Evolutionary conservation across 2,113 vertebrate genomes (phyloP), one percentile per base, ranked within the genome.

Genomic region (Ursus arctos): DNA sequence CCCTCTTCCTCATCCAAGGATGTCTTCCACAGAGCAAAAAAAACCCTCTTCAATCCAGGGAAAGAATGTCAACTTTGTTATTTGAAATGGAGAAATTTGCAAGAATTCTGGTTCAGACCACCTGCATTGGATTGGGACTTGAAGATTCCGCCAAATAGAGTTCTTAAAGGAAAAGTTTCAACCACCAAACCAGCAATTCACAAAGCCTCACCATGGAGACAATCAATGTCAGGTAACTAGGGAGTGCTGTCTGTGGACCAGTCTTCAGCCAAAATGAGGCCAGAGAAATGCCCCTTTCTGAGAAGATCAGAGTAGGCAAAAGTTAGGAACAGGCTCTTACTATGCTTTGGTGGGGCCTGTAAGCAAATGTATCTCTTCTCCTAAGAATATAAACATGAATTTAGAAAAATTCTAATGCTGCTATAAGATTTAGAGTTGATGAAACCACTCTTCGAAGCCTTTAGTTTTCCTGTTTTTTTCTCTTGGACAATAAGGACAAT

Each of bases 141-240:
- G 6, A 22, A 53, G 31, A 86, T 12, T 43, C 36, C 53, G 8
- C 3, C 51, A 95, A 47, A n/a, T 36, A 53, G 74, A 51, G 22
- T 80, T 87, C 21, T 43, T 74, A 53, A 74, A 83, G 4, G 7
- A 55, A 88, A 36, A 28, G 9, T 36, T 88, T 55, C 31, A 79
- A 53, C 24, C 7, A 59, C 19, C 7, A 47, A 81, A 63, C 8
- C 49, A 53, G 18, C 55, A 47, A 7, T 79, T 11, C 43, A 93
- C 11, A 71, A 91, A 33, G 1, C 7, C 21, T 67, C 12, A 28
- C 1, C 0, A 0, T 79, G 7, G 11, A 93, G 22, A 63, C 8
- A n/a, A 36, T n/a, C 8, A n/a, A 36, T 26, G 1, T 31, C 15
- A 63, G 11, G 10, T 8, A 71, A 19, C 12, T 19, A 6, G 0